Conservation (phyloP, 2,113 vertebrate species). For the Reinhardtius hippoglossoides region DNA sequence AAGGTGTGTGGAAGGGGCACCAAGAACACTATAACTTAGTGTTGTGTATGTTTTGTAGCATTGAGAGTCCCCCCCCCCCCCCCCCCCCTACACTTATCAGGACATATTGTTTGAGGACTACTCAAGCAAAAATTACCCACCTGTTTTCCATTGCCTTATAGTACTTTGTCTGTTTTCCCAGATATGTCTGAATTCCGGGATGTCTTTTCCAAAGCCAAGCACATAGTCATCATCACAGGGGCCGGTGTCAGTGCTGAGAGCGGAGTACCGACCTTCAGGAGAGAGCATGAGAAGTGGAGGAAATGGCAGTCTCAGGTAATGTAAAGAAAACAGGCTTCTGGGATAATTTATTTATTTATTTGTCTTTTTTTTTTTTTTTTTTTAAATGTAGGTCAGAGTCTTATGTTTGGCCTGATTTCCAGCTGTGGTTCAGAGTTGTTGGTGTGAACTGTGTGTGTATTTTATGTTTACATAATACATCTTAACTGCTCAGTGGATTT, state of each 20-base stretch:
- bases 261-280: constrained; percentile 92
- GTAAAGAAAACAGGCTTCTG: background rate
- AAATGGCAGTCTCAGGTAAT: constrained; percentile 94
- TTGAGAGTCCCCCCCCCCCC: no score
- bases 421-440: constrained; percentile 28
- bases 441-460: constrained; percentile 28
- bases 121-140: no score
- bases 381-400: constrained; percentile 25
- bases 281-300: constrained; percentile 91
- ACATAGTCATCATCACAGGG: constrained; percentile 92
- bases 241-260: constrained; percentile 94
- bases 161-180: constrained; percentile 54
- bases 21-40: no score
- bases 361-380: background rate
- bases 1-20: no score
- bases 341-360: background rate
- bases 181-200: constrained; percentile 91
- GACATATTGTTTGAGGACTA: no score
- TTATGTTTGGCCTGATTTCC: constrained; percentile 34
- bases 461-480: constrained; percentile 47
- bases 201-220: constrained; percentile 90
- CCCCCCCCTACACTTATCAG: no score
- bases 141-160: background rate
- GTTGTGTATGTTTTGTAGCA: no score
- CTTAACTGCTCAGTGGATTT: constrained; percentile 38